phyloP scores from a whole-genome alignment of 1,140 invertebrate species.

The Megathymus violae region DNA sequence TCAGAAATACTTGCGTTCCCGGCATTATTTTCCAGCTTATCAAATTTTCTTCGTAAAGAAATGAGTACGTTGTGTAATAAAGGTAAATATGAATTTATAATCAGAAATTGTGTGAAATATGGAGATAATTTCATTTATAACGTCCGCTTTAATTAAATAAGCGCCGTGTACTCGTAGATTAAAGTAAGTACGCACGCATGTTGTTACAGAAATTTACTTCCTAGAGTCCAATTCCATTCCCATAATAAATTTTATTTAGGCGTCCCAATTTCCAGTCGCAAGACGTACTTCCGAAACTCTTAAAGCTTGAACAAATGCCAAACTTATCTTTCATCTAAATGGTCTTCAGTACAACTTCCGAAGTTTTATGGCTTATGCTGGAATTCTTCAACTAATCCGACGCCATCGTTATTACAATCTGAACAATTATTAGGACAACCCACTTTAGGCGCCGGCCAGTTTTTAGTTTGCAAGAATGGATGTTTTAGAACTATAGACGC shows the following conservation, averaged over 20 bases:
- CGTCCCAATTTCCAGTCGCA: constrained; percentile 20
- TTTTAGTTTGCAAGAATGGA: background rate
- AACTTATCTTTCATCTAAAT: constrained; percentile 33
- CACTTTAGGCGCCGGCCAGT: background rate
- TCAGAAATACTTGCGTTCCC: too few species aligned
- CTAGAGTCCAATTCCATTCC: background rate
- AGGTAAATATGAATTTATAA: too few species aligned
- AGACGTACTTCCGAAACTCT: constrained; percentile 16
- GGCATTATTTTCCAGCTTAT: too few species aligned
- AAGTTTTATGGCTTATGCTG: constrained; percentile 29
- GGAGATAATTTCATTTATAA: too few species aligned
- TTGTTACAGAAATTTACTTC: constrained; percentile 1
- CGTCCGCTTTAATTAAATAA: too few species aligned
- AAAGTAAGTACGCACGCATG: background rate
- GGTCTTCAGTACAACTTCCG: constrained; percentile 23
- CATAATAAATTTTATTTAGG: constrained; percentile 14
- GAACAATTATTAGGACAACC: constrained; percentile 3
- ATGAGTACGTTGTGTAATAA: too few species aligned
- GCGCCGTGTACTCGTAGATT: too few species aligned
- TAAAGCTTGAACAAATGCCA: constrained; percentile 29
- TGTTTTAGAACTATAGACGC: constrained; percentile 1
- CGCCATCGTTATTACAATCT: constrained; percentile 5
- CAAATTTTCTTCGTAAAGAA: too few species aligned
- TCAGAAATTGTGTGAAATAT: too few species aligned
- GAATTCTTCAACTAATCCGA: constrained; percentile 8